Evolutionary conservation across 1,140 invertebrate genomes (phyloP), one percentile per base, ranked within the genome.

Genomic region (Cydia strobilella): DNA sequence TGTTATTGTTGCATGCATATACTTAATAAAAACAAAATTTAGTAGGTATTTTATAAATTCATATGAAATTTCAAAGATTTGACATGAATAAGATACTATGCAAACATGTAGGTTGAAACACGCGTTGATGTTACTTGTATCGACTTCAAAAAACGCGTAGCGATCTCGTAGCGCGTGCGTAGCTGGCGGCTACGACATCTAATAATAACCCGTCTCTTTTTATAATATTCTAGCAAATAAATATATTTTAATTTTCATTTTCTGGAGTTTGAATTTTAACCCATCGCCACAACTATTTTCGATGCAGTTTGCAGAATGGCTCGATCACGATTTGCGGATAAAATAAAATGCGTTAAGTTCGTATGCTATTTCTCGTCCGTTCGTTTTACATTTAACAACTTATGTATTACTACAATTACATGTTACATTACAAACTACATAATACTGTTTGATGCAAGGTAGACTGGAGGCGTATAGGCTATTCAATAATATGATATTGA

Each of bases 381-480:
- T 15, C 42, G 42, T 45, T 45, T 45, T 15, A 45, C 12, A 45
- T 15, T 45, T 45, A 13, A 45, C 42, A 15, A 10, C 35, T 0
- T 31, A 31, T 31, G 31, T 31, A 31, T 31, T 31, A 31, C 9
- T 42, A 13, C 12, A 13, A 45, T 45, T 45, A 54, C n/a, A 18
- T 18, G n/a, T 54, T 54, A 54, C n/a, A 54, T 18, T 9, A 54
- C 51, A 18, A 18, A 9, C 15, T 54, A n/a, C 15, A 18, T 18
- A 54, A 54, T 54, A 54, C 51, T 45, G n/a, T 18, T 54, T 20
- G 51, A 54, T 54, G 51, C 51, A 54, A 54, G 51, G 51, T 54
- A 45, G 10, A 18, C 51, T 18, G 51, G 7, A 10, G 7, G n/a
- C 6, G n/a, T 54, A 54, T 1, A 45, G 13, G 12, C 1, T 4